Evolutionary conservation across 2,113 vertebrate species (phyloP).

Genomic region (Amazona vittata): DNA sequence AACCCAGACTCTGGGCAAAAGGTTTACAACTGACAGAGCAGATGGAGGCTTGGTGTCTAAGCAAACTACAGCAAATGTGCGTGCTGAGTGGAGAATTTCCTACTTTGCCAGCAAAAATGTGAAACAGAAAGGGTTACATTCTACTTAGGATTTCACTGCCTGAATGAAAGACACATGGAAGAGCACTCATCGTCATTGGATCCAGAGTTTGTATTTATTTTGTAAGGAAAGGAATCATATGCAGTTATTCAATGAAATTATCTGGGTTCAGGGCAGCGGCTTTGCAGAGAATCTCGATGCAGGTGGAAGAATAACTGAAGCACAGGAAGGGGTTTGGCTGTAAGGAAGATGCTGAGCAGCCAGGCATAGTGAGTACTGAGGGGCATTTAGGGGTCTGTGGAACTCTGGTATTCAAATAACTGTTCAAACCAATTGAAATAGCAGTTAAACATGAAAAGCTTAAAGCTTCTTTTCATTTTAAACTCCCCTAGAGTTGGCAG

Average conservation of each 20-base stretch:
- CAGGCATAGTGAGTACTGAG: background rate
- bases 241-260: background rate
- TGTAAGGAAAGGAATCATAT: background rate
- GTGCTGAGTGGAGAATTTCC: background rate
- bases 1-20: background rate
- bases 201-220: background rate
- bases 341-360: background rate
- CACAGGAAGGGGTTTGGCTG: background rate
- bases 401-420: background rate
- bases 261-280: background rate
- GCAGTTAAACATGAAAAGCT: background rate
- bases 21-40: background rate
- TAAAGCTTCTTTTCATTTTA: background rate
- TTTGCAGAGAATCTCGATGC: background rate
- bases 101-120: conserved; percentile 18
- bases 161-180: conserved; percentile 5
- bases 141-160: background rate
- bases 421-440: background rate
- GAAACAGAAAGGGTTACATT: background rate
- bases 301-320: background rate
- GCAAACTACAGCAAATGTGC: background rate
- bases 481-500: background rate
- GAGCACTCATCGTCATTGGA: background rate
- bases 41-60: conserved; percentile 2
- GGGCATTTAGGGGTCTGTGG: background rate